phyloP scores from a whole-genome alignment of 2,113 vertebrate genomes.

The Leptobrachium leishanense region DNA sequence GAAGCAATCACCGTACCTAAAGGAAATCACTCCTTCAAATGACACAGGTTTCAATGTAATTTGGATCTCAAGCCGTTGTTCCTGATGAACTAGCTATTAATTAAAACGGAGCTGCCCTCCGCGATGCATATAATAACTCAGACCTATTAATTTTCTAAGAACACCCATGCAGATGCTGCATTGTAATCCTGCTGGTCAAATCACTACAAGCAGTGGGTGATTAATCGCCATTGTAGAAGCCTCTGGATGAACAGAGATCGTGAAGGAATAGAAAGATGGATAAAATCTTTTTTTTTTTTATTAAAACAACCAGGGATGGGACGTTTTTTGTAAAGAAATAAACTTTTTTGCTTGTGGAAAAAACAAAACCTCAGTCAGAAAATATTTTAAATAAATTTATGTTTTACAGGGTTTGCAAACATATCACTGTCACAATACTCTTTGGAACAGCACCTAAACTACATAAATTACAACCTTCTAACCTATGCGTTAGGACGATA shows the following conservation, averaged over 20 bases:
- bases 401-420: too few species aligned
- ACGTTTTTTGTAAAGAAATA: too few species aligned
- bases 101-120: slow-evolving; percentile 15
- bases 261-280: not conserved
- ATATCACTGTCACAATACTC: too few species aligned
- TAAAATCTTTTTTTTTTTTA: not conserved
- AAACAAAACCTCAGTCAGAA: too few species aligned
- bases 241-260: not conserved
- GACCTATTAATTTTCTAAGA: slow-evolving; percentile 1
- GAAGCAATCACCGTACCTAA: not conserved
- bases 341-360: too few species aligned
- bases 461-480: too few species aligned
- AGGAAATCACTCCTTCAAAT: not conserved
- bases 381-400: too few species aligned
- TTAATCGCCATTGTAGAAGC: not conserved
- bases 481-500: too few species aligned
- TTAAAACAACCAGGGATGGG: not conserved
- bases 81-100: slow-evolving; percentile 11
- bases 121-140: not conserved
- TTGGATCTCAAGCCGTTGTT: not conserved
- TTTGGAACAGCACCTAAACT: too few species aligned
- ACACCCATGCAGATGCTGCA: slow-evolving; percentile 1
- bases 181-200: slow-evolving; percentile 13
- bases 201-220: slow-evolving; percentile 9
- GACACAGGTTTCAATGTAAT: slow-evolving; percentile 1